Conservation (phyloP, 2,797 vertebrate species). For the Sebastes oblongus region DNA sequence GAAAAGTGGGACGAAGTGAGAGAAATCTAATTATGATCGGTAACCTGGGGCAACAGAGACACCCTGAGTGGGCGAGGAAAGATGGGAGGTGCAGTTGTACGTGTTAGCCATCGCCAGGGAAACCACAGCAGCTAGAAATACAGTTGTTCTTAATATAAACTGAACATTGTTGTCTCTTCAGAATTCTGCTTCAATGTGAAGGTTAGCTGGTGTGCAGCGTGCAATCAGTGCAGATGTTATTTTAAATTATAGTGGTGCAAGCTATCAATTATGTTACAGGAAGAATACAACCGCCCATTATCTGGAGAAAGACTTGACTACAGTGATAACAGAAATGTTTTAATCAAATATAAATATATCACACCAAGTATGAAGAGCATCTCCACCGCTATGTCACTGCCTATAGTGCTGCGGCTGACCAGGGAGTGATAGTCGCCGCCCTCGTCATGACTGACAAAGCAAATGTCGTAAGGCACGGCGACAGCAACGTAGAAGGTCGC, state of each 20-base stretch:
- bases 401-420: constrained; percentile 87
- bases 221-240: background rate
- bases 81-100: constrained; percentile 24
- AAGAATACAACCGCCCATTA: background rate
- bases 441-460: constrained; percentile 86
- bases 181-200: background rate
- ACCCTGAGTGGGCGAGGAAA: constrained; percentile 40
- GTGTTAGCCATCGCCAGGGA: constrained; percentile 54
- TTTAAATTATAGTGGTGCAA: background rate
- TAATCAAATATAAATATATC: constrained; percentile 24
- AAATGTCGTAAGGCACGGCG: constrained; percentile 95
- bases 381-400: constrained; percentile 94
- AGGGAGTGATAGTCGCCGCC: constrained; percentile 74
- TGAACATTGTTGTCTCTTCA: constrained; percentile 21
- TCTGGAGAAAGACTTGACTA: background rate
- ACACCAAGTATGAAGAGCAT: constrained; percentile 97
- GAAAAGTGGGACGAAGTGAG: constrained; percentile 55
- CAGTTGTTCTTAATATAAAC: constrained; percentile 15
- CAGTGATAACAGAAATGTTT: background rate
- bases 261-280: background rate
- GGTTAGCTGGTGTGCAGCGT: constrained; percentile 8
- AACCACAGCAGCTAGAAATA: constrained; percentile 48
- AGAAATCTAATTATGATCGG: constrained; percentile 65
- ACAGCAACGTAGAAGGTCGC: constrained; percentile 96
- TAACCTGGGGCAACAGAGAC: constrained; percentile 66